These are phyloP conservation scores for Magallana angulata DNA, from an alignment of 1,140 invertebrate genomes.

Conservation along the genomic window DNA sequence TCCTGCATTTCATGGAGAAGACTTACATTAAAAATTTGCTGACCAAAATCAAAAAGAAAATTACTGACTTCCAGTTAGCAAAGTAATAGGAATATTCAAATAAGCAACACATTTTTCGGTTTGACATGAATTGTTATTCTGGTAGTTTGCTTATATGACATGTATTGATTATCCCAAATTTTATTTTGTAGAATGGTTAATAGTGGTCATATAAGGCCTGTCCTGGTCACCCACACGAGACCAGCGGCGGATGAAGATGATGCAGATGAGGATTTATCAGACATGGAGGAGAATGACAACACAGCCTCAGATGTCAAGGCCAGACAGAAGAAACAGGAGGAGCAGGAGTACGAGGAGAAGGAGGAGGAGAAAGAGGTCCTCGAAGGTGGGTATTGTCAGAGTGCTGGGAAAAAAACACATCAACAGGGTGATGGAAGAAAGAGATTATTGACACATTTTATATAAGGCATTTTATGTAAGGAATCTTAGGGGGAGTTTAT, in stretches of 20 bases:
- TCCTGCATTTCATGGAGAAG: slow-evolving; percentile 81
- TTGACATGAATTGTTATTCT: too few species aligned
- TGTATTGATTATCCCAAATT: background rate
- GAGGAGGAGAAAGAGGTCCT: slow-evolving; percentile 79
- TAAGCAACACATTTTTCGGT: background rate
- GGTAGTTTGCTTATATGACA: too few species aligned
- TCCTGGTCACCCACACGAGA: slow-evolving; percentile 69
- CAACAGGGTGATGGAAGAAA: too few species aligned
- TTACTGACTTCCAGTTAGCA: slow-evolving; percentile 58
- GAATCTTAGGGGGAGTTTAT: too few species aligned
- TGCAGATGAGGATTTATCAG: slow-evolving; percentile 78
- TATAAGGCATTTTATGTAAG: too few species aligned
- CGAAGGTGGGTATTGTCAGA: slow-evolving; percentile 38
- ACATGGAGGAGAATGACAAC: slow-evolving; percentile 81
- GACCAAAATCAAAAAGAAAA: slow-evolving; percentile 70
- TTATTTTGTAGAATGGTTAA: background rate
- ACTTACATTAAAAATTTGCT: slow-evolving; percentile 76
- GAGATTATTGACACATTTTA: too few species aligned
- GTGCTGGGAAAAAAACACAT: too few species aligned
- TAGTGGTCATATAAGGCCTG: slow-evolving; percentile 39
- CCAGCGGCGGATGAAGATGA: slow-evolving; percentile 72
- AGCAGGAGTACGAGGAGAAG: slow-evolving; percentile 89
- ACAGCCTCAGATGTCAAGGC: slow-evolving; percentile 80
- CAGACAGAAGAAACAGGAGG: slow-evolving; percentile 84
- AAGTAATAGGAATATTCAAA: slow-evolving; percentile 45